Evolutionary conservation across 2,113 vertebrate genomes (phyloP).

Genomic region (Phrynosoma blainvillii): DNA sequence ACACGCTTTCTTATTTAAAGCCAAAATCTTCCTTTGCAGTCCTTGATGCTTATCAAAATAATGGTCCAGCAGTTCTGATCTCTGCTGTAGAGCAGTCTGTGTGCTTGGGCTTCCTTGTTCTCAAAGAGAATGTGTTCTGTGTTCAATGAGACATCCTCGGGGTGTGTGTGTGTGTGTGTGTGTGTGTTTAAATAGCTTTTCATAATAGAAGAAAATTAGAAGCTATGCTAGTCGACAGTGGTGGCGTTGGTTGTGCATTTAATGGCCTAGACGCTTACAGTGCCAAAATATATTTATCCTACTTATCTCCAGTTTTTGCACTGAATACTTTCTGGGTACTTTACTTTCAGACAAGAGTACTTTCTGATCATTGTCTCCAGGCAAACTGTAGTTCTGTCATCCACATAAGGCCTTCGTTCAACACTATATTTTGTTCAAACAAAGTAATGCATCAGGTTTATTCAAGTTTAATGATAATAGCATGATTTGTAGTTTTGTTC

Average conservation of each 20-base stretch:
- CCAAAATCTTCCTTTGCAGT: background rate
- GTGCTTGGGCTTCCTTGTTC: too few relatives aligned
- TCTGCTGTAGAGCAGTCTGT: background rate
- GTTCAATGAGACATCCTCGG: background rate
- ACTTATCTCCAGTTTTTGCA: background rate
- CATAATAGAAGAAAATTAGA: background rate
- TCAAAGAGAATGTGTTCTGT: background rate
- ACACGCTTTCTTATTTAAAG: background rate
- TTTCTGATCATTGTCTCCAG: background rate
- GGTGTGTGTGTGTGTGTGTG: too few relatives aligned
- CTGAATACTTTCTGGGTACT: too few relatives aligned
- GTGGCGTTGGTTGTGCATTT: background rate
- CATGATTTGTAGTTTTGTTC: background rate
- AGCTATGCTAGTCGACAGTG: background rate
- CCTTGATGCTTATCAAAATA: background rate
- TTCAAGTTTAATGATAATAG: background rate
- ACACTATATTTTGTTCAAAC: background rate
- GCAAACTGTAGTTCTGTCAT: background rate
- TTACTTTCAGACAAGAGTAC: background rate
- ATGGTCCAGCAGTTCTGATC: background rate
- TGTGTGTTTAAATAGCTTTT: background rate
- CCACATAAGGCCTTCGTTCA: background rate
- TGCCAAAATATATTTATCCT: background rate
- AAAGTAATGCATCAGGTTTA: too few relatives aligned
- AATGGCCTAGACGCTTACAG: background rate